These are phyloP conservation scores for Halcyon chelicuti DNA, from an alignment of 2,797 vertebrate species.

Conservation along the genomic window DNA sequence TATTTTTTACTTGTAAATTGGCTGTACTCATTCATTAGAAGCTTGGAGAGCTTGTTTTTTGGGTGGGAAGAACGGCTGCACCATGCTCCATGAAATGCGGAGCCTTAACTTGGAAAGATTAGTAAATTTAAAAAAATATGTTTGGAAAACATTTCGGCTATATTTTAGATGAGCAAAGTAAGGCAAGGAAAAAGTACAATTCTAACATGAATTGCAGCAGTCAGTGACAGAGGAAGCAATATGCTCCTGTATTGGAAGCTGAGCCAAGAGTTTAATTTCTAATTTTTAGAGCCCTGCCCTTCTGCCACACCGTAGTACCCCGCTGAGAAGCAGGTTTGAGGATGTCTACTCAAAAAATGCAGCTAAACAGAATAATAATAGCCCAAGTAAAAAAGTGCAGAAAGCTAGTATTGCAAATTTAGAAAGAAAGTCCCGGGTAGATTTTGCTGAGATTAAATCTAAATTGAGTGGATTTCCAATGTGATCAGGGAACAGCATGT, in stretches of 20 bases:
- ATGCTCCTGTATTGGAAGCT: neutral
- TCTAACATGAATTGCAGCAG: neutral
- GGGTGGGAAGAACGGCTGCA: neutral
- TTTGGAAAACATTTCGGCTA: neutral
- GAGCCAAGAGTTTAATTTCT: neutral
- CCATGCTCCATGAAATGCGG: neutral
- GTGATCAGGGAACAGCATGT: neutral
- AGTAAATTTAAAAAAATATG: neutral
- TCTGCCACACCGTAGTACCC: neutral
- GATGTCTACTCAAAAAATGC: neutral
- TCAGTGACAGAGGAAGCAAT: neutral
- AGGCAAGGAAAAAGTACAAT: neutral
- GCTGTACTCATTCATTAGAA: neutral
- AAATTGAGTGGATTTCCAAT: conserved; percentile 43
- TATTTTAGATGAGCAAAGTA: neutral
- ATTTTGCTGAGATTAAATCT: conserved; percentile 38
- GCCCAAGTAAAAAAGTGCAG: neutral
- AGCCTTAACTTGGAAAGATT: neutral
- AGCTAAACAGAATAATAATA: neutral
- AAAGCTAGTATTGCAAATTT: conserved; percentile 11
- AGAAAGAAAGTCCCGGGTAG: neutral
- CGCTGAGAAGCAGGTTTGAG: neutral
- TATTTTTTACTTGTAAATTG: conserved; percentile 18
- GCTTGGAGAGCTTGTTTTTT: neutral
- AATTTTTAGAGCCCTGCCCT: neutral